Conservation (phyloP, 2,113 vertebrate genomes). For the Eptesicus fuscus region DNA sequence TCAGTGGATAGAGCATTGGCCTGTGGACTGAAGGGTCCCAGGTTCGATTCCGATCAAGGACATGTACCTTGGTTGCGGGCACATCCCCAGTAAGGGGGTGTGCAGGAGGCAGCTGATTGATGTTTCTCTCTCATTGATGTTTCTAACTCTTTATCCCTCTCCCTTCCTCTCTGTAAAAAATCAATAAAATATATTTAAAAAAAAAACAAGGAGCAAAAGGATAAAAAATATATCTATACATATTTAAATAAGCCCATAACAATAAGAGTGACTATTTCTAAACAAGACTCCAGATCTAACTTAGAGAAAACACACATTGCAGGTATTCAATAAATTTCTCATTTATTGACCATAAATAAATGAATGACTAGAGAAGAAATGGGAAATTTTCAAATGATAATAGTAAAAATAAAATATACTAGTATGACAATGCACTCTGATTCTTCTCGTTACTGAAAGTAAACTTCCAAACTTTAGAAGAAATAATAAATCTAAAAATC, state of each 20-base stretch:
- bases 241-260: neutral
- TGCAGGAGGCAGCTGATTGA: no score
- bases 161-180: no score
- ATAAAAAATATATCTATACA: neutral
- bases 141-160: no score
- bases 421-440: neutral
- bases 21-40: no score
- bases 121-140: no score
- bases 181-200: no score
- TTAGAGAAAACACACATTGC: neutral
- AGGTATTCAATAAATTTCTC: neutral
- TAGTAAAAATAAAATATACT: neutral
- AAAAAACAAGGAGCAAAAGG: neutral
- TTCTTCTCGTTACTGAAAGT: neutral
- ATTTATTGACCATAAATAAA: neutral
- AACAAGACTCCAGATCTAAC: neutral
- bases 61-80: no score
- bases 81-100: no score
- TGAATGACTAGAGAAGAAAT: neutral
- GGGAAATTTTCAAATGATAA: neutral
- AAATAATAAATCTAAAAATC: slow-evolving; percentile 24
- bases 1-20: no score
- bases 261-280: neutral
- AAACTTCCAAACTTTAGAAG: slow-evolving; percentile 9
- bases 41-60: no score